These are phyloP conservation scores for Neomonachus schauinslandi DNA, from an alignment of 2,113 vertebrate species.

Conservation along the genomic window DNA sequence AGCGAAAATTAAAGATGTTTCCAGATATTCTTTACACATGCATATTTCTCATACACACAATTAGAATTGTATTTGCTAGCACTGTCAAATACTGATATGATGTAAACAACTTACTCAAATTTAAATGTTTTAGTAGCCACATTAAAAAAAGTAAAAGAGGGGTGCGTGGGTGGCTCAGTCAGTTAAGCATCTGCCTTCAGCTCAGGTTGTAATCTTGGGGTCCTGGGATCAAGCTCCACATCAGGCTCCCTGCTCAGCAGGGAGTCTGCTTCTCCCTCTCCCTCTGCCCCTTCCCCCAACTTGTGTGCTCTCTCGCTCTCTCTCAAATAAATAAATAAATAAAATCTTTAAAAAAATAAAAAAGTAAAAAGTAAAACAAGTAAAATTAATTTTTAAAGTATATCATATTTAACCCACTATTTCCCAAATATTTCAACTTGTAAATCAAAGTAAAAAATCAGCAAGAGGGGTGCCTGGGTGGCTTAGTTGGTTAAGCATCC, in stretches of 20 bases:
- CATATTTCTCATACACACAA: not conserved
- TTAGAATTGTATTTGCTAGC: not conserved
- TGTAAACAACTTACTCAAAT: not conserved
- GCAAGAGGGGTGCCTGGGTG: not conserved
- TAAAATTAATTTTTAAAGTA: not conserved
- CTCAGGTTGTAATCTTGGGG: not conserved
- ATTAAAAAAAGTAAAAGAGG: constrained; percentile 1
- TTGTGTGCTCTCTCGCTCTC: not conserved
- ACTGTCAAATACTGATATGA: not conserved
- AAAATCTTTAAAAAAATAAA: no score
- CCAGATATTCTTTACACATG: not conserved
- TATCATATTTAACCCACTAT: not conserved
- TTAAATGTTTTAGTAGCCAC: not conserved
- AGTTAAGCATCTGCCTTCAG: not conserved
- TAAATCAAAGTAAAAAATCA: constrained; percentile 4
- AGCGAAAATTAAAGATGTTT: constrained; percentile 1
- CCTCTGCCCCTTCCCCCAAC: not conserved
- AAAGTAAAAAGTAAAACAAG: not conserved
- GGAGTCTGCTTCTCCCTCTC: not conserved
- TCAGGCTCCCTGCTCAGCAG: not conserved
- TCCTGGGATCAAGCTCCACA: not conserved
- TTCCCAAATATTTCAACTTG: not conserved
- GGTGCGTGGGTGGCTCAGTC: not conserved
- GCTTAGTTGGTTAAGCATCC: not conserved
- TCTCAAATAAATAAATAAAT: not conserved